Base-by-base conservation (phyloP, 2,888 invertebrate species). In the Emesis castigata region DNA sequence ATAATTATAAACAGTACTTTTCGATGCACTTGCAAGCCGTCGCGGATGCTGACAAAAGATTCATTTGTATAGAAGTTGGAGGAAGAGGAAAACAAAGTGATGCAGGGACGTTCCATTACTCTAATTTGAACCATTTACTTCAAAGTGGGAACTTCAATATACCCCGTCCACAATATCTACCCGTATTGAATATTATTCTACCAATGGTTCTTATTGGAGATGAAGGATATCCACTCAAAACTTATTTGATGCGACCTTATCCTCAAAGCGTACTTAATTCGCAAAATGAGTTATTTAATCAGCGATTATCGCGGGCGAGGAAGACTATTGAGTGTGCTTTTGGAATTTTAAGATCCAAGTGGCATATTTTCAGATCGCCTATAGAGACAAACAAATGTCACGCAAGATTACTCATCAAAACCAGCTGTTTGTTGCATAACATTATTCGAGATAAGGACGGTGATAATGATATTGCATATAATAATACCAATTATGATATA, bases 301-400 rank as follows among this genome's bases (percentile, higher is more conserved):
- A 80, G 39, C 39, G 65, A 70, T 65, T 75, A 65, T 75, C 75
- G 31, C 11, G 69, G 48, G 69, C 69, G 34, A 18, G 74, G 69
- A 48, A 75, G 48, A 64, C 53, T 18, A 64, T 69, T 79, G 82
- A 84, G 53, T 82, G 84, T 75, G 81, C 80, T 39, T 81, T 81
- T 69, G 82, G 74, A 62, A 75, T 75, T 64, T 56, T 75, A 69
- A 64, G 69, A 69, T 80, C 68, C 44, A 74, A 85, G 69, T 85
- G 77, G 76, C 75, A 65, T 70, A 82, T 85, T 80, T 78, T 82
- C 31, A 72, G 61, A 62, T 62, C 58, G 53, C 65, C 77, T 69
- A 84, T 84, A 76, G 83, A 85, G 73, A 83, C 84, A 82, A 80
- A 85, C 75, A 80, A 62, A 80, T 73, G 66, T 75, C 81, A 85